Evolutionary conservation across 30 jellyfish, hydroid and myxozoan species (phyloP).

Genomic region (Clytia hemisphaerica): DNA sequence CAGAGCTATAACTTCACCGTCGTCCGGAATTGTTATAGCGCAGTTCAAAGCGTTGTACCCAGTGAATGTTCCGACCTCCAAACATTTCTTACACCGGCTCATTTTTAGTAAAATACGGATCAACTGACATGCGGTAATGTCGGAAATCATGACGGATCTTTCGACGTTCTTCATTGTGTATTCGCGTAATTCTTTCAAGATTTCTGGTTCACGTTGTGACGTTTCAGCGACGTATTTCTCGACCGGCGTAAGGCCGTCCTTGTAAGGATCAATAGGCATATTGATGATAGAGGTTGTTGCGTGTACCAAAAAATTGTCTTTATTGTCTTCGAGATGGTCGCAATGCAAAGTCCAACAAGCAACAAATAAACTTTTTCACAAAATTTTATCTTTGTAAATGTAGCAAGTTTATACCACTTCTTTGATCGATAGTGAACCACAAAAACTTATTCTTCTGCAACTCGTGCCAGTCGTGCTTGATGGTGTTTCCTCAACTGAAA

Average conservation of each 20-base stretch:
- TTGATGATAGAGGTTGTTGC: too few species aligned
- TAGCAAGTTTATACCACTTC: too few species aligned
- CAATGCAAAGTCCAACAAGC: too few species aligned
- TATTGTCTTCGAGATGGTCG: too few species aligned
- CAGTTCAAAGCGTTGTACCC: conserved; percentile 59
- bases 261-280: too few species aligned
- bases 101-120: conserved; percentile 26
- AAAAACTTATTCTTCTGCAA: too few species aligned
- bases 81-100: conserved; percentile 32
- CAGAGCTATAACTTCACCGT: conserved; percentile 55
- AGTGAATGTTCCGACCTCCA: conserved; percentile 50
- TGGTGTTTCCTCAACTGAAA: too few species aligned
- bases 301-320: too few species aligned
- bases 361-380: too few species aligned
- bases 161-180: conserved; percentile 14
- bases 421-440: too few species aligned
- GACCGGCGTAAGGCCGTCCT: conserved; percentile 16
- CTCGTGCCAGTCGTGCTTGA: too few species aligned
- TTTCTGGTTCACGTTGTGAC: conserved; percentile 31
- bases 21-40: conserved; percentile 54
- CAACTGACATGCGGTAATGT: conserved; percentile 41
- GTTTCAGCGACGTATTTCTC: conserved; percentile 12
- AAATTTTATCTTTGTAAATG: too few species aligned
- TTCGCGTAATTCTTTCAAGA: conserved; percentile 18
- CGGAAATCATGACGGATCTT: conserved; percentile 36